phyloP scores from a whole-genome alignment of 2,113 vertebrate species.

The Antechinus flavipes region DNA sequence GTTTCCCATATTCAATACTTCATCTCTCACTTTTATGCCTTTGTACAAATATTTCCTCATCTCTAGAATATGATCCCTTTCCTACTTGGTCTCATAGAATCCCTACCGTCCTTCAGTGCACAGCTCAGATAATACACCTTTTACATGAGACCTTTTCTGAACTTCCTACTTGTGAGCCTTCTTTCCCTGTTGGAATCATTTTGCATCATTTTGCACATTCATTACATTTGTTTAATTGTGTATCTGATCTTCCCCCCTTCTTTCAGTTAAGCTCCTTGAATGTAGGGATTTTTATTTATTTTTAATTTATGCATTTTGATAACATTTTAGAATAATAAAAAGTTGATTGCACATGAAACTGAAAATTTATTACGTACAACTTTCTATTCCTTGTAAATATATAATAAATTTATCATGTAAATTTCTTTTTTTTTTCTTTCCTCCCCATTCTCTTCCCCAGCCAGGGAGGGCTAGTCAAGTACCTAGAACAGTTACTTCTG shows the following conservation, averaged over 20 bases:
- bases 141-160: neutral
- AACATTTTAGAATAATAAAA: neutral
- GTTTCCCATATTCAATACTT: neutral
- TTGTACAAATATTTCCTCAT: neutral
- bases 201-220: neutral
- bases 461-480: neutral
- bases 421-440: neutral
- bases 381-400: neutral
- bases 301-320: neutral
- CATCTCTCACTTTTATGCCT: neutral
- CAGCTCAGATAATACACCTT: neutral
- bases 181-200: neutral
- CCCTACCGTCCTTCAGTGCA: neutral
- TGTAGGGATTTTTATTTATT: neutral
- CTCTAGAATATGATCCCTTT: neutral
- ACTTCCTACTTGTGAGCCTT: neutral
- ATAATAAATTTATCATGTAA: neutral
- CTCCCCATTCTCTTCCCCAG: no score
- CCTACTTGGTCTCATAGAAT: neutral
- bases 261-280: neutral
- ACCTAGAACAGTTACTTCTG: neutral
- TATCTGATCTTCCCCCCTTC: neutral
- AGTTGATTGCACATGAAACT: neutral
- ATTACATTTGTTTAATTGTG: neutral
- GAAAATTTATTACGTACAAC: neutral